phyloP scores from a whole-genome alignment of 2,113 vertebrate species.

The Sterrhoptilus dennistouni region DNA sequence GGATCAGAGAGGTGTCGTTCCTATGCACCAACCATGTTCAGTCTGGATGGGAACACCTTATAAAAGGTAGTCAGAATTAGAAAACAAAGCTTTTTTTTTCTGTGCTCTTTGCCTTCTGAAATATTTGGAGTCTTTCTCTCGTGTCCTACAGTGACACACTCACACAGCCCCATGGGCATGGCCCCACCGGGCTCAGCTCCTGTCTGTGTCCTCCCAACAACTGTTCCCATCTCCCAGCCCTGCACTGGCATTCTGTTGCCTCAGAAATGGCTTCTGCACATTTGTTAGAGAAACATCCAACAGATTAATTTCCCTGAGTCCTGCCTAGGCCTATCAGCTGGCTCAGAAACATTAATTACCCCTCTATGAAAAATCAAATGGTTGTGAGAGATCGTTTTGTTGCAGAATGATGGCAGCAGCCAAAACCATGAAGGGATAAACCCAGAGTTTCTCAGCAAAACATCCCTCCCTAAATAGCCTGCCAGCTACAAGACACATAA shows the following conservation, averaged over 20 bases:
- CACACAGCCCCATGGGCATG: accelerated
- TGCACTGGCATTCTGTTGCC: background rate
- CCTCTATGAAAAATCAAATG: background rate
- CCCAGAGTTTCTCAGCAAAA: background rate
- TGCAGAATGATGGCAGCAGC: background rate
- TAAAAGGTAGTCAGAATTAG: too few relatives aligned
- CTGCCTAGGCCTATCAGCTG: background rate
- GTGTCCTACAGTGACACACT: too few relatives aligned
- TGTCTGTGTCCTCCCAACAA: background rate
- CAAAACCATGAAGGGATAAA: background rate
- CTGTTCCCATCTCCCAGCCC: background rate
- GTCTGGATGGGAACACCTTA: too few relatives aligned
- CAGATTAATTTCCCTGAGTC: background rate
- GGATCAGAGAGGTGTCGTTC: too few relatives aligned
- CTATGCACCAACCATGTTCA: too few relatives aligned
- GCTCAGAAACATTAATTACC: background rate
- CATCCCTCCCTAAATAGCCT: background rate
- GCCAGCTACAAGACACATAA: background rate
- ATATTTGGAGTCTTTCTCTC: too few relatives aligned
- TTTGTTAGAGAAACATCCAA: background rate
- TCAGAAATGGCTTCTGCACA: background rate
- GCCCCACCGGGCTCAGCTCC: background rate
- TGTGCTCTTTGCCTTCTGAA: too few relatives aligned
- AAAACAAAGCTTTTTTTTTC: too few relatives aligned
- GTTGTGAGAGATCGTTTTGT: background rate